Percentiles rank a stretch among this genome's conserved stretches.
Evolutionary conservation across 1,140 invertebrate species (phyloP).

Genomic region (Acromyrmex heyeri): DNA sequence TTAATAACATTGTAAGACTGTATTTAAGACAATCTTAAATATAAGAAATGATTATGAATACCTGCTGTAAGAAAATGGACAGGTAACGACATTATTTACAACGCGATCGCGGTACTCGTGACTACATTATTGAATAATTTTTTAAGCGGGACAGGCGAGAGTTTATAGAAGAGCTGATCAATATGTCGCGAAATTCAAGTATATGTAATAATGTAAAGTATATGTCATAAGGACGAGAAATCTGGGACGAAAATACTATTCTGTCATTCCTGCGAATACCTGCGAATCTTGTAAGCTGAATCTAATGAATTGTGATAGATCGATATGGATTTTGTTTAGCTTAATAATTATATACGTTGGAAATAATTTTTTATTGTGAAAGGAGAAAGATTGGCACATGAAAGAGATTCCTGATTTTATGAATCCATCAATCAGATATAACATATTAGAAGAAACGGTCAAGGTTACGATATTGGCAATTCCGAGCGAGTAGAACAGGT

Average conservation of each 20-base stretch:
- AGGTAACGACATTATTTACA: neutral
- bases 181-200: neutral
- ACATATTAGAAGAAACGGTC: slow-evolving; percentile 61
- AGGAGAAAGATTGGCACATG: neutral
- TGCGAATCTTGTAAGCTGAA: too few relatives aligned
- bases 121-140: slow-evolving; percentile 33
- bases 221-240: neutral
- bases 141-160: neutral
- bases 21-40: too few relatives aligned
- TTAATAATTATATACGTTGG: slow-evolving; percentile 6
- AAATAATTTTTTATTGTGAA: neutral
- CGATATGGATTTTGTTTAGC: slow-evolving; percentile 39
- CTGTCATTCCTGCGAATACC: too few relatives aligned
- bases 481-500: slow-evolving; percentile 37
- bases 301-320: neutral
- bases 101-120: neutral
- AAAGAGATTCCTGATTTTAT: slow-evolving; percentile 15
- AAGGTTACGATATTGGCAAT: slow-evolving; percentile 65
- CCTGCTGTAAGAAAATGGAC: neutral
- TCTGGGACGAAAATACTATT: neutral
- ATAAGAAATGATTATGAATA: too few relatives aligned
- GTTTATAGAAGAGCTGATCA: slow-evolving; percentile 19
- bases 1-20: too few relatives aligned
- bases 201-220: neutral
- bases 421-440: slow-evolving; percentile 33